These are phyloP conservation scores for Nycteola revayana DNA, from an alignment of 2,888 invertebrate species.

Conservation along the genomic window DNA sequence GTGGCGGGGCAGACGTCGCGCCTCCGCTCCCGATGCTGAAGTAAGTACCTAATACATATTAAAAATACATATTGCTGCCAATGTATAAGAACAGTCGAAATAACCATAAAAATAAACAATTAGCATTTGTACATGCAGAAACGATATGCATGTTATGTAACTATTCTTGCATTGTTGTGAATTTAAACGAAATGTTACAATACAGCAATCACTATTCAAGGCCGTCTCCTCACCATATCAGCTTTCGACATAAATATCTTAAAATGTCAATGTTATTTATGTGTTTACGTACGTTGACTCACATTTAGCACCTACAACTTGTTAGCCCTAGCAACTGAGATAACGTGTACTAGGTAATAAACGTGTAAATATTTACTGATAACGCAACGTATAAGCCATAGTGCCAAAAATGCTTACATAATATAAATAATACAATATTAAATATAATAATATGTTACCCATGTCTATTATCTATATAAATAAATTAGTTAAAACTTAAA, in stretches of 20 bases:
- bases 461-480: no score
- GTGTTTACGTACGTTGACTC: no score
- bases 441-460: no score
- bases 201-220: conserved; percentile 24
- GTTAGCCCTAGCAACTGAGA: conserved; percentile 10
- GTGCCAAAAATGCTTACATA: not conserved
- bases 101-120: conserved; percentile 12
- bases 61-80: no score
- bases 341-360: conserved; percentile 30
- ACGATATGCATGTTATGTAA: no score
- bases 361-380: conserved; percentile 25
- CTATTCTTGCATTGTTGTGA: not conserved
- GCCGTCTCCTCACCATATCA: conserved; percentile 16
- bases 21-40: conserved; percentile 75
- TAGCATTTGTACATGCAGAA: not conserved
- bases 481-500: no score
- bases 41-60: conserved; percentile 48
- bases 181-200: conserved; percentile 5
- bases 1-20: conserved; percentile 73
- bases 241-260: conserved; percentile 26
- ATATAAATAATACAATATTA: no score
- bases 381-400: conserved; percentile 3
- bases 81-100: no score
- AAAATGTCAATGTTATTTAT: conserved; percentile 40
- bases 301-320: no score